Percentiles rank a stretch among this genome's conserved stretches.
These are phyloP conservation scores for Euwallacea similis DNA, from an alignment of 1,140 invertebrate species.

Conservation along the genomic window DNA sequence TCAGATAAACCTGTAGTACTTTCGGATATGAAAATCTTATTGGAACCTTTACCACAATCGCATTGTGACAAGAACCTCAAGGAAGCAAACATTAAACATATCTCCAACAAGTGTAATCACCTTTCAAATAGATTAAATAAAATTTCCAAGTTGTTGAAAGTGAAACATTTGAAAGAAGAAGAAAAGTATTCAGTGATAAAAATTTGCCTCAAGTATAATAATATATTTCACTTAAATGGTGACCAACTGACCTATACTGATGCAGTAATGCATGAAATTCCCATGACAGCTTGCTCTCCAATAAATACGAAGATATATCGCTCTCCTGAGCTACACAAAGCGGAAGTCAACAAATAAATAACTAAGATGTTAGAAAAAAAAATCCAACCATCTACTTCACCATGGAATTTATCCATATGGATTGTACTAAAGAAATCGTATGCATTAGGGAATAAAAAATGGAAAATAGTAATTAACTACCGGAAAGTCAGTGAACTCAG, in stretches of 20 bases:
- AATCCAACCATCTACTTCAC: slow-evolving; percentile 14
- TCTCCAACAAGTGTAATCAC: background rate
- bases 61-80: background rate
- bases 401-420: slow-evolving; percentile 26
- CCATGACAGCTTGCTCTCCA: background rate
- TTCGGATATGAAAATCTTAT: background rate
- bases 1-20: background rate
- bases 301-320: slow-evolving; percentile 12
- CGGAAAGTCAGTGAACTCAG: slow-evolving; percentile 39
- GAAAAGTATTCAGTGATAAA: background rate
- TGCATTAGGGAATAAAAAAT: slow-evolving; percentile 39
- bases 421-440: slow-evolving; percentile 40
- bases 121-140: background rate
- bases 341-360: slow-evolving; percentile 14
- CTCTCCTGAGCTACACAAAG: slow-evolving; percentile 7
- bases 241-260: slow-evolving; percentile 9
- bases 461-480: slow-evolving; percentile 39
- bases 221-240: slow-evolving; percentile 8
- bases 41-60: background rate
- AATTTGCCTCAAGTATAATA: background rate
- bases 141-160: background rate
- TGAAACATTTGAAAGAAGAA: slow-evolving; percentile 9
- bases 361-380: slow-evolving; percentile 11
- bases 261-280: slow-evolving; percentile 3
- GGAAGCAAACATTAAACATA: background rate